Percentiles rank a stretch among this genome's conserved stretches.
Conservation (phyloP, 1,140 invertebrate genomes). For the Pseudomyrmex concolor region DNA sequence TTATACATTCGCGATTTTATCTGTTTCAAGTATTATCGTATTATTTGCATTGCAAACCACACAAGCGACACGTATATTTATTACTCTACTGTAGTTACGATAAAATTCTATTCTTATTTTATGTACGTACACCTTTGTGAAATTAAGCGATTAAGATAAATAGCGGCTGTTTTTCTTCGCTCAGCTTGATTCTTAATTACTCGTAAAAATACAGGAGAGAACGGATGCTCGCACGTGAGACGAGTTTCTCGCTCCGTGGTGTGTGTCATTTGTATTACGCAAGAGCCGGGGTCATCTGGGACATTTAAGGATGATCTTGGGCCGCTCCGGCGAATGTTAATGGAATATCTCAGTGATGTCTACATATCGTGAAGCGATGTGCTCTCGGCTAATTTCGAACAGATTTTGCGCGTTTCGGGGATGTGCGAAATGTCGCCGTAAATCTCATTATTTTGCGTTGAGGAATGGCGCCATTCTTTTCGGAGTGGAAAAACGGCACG, state of each 20-base stretch:
- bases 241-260: conserved; percentile 10
- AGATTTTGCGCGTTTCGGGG: conserved; percentile 29
- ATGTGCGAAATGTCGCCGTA: conserved; percentile 1
- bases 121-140: background rate
- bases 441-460: background rate
- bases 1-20: background rate
- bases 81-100: background rate
- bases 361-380: conserved; percentile 23
- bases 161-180: background rate
- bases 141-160: conserved; percentile 1
- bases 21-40: background rate
- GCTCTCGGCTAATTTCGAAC: conserved; percentile 24
- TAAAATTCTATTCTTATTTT: background rate
- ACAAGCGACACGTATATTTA: background rate
- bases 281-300: conserved; percentile 44
- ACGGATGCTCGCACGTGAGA: background rate
- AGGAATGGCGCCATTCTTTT: background rate
- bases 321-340: conserved; percentile 50
- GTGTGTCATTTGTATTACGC: conserved; percentile 38
- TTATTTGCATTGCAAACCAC: background rate
- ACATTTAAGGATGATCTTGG: conserved; percentile 57
- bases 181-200: background rate
- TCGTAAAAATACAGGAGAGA: background rate
- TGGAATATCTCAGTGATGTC: conserved; percentile 55
- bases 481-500: background rate